phyloP scores from a whole-genome alignment of 1,140 invertebrate species.

The Gonioctena quinquepunctata region DNA sequence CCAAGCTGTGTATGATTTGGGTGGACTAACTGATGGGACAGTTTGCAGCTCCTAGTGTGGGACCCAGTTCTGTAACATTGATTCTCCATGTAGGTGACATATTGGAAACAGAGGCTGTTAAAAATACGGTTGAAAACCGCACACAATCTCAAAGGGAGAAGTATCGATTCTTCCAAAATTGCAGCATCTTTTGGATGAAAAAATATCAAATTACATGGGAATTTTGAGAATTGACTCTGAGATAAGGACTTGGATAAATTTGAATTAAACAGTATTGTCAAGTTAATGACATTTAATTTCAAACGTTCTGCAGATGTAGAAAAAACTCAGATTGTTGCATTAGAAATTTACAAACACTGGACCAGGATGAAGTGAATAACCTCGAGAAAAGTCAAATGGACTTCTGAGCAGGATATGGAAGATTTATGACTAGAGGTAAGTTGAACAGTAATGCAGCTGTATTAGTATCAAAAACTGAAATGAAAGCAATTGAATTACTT shows the following conservation, averaged over 20 bases:
- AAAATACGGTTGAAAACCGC: slow-evolving; percentile 6
- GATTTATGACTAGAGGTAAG: slow-evolving; percentile 10
- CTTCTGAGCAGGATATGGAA: not conserved
- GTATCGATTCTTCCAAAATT: not conserved
- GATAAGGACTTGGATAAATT: not conserved
- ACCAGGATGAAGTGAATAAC: not conserved
- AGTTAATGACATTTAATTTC: slow-evolving; percentile 12
- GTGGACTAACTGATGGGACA: not conserved
- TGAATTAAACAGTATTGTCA: not conserved
- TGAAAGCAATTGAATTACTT: slow-evolving; percentile 1
- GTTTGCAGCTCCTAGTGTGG: not conserved
- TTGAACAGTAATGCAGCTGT: not conserved
- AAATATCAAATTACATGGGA: not conserved
- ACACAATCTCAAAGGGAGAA: slow-evolving; percentile 6
- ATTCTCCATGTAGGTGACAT: slow-evolving; percentile 1
- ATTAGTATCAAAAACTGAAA: not conserved
- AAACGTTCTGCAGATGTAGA: slow-evolving; percentile 11
- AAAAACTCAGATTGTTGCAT: slow-evolving; percentile 4
- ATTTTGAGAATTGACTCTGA: not conserved
- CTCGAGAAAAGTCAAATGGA: not conserved
- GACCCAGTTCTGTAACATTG: slow-evolving; percentile 1
- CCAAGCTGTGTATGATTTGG: slow-evolving; percentile 7
- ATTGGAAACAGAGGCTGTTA: slow-evolving; percentile 2
- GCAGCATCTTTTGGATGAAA: too few species aligned
- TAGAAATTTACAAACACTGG: not conserved